Percentiles rank a stretch among this genome's conserved stretches.
Conservation (phyloP, 2,888 invertebrate genomes). For the Fragum fragum region DNA sequence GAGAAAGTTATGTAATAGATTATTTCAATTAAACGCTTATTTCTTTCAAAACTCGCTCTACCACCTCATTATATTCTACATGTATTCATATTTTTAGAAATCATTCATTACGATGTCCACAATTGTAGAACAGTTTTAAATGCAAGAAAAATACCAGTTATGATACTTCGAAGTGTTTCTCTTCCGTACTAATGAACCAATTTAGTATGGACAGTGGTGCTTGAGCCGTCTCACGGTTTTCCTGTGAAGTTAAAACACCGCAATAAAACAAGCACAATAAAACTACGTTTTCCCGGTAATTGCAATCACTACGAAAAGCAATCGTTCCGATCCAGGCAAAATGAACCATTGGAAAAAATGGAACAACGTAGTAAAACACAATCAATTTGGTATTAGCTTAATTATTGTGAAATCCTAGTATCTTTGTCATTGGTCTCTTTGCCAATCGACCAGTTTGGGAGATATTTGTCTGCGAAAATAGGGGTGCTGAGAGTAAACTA, state of each 20-base stretch:
- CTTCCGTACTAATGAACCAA: neutral
- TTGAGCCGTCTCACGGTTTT: neutral
- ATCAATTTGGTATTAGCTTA: neutral
- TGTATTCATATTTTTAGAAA: too few species aligned
- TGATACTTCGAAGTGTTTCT: too few species aligned
- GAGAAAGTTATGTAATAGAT: too few species aligned
- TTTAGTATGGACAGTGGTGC: neutral
- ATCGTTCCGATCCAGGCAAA: neutral
- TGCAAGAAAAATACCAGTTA: too few species aligned
- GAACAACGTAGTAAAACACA: constrained; percentile 2
- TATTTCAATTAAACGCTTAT: too few species aligned
- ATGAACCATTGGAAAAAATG: neutral
- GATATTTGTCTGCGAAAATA: neutral
- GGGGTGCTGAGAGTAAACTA: too few species aligned
- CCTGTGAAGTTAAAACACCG: constrained; percentile 3
- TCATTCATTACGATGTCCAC: too few species aligned
- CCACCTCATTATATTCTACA: too few species aligned
- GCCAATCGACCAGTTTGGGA: neutral
- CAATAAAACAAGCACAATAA: constrained; percentile 3
- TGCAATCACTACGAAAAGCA: constrained; percentile 2
- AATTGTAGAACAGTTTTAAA: too few species aligned
- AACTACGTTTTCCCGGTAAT: constrained; percentile 3
- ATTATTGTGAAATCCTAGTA: neutral
- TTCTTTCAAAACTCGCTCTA: too few species aligned
- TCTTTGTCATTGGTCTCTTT: neutral